phyloP scores from a whole-genome alignment of 2,888 invertebrate genomes.

The Eulithis testata region DNA sequence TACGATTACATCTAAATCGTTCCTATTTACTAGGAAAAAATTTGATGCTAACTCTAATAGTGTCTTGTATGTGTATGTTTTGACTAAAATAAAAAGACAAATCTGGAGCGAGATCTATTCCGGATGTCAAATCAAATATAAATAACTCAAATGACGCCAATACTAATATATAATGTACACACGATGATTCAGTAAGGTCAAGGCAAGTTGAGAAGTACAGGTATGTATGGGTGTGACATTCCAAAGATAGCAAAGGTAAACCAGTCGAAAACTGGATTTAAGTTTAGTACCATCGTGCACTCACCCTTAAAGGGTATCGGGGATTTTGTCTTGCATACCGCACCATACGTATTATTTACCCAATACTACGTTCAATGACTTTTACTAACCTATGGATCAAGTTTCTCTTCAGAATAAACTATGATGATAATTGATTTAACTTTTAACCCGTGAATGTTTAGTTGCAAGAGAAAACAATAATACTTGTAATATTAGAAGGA shows the following conservation, averaged over 20 bases:
- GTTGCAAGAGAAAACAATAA: slow-evolving; percentile 16
- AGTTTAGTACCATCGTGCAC: slow-evolving; percentile 23
- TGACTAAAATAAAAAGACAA: slow-evolving; percentile 9
- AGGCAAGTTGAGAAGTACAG: slow-evolving; percentile 46
- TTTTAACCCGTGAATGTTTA: slow-evolving; percentile 17
- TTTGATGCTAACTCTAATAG: slow-evolving; percentile 5
- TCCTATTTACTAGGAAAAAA: slow-evolving; percentile 49
- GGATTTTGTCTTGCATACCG: slow-evolving; percentile 30
- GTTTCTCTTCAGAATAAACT: slow-evolving; percentile 4
- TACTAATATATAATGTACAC: slow-evolving; percentile 28
- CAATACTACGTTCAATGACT: slow-evolving; percentile 13
- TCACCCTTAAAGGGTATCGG: slow-evolving; percentile 26
- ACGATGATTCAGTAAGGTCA: slow-evolving; percentile 46
- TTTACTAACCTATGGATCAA: slow-evolving; percentile 5
- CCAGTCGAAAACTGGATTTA: slow-evolving; percentile 36
- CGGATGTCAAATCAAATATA: slow-evolving; percentile 34
- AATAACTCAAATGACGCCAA: slow-evolving; percentile 29
- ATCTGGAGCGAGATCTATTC: slow-evolving; percentile 21
- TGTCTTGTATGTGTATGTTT: slow-evolving; percentile 5
- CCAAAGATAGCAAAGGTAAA: slow-evolving; percentile 56
- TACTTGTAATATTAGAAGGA: slow-evolving; percentile 24
- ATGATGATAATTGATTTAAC: slow-evolving; percentile 15
- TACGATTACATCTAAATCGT: slow-evolving; percentile 59
- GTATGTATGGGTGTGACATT: slow-evolving; percentile 47
- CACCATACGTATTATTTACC: not conserved